phyloP scores from a whole-genome alignment of 2,797 vertebrate species.

The Percopsis omiscomaycus region DNA sequence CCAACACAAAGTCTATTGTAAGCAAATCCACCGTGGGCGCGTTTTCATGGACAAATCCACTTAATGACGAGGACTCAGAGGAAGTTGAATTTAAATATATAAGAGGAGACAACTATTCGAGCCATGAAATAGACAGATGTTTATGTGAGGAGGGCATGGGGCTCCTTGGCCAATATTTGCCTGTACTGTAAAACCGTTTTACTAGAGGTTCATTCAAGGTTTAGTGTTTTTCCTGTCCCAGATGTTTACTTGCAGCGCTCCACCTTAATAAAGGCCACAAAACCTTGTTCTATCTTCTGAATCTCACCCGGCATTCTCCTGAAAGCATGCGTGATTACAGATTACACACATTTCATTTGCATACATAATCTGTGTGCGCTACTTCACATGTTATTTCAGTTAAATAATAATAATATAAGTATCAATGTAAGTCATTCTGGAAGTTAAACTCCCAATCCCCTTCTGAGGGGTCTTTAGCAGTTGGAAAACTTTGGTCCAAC shows the following conservation, averaged over 20 bases:
- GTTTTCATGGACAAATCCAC: conserved; percentile 55
- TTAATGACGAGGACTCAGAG: conserved; percentile 9
- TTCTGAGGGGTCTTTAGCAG: too few relatives aligned
- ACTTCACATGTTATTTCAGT: too few relatives aligned
- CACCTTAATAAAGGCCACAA: conserved; percentile 4
- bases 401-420: too few relatives aligned
- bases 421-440: too few relatives aligned
- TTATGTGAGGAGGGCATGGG: conserved; percentile 33
- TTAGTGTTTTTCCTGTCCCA: background rate
- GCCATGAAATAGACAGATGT: conserved; percentile 8
- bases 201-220: background rate
- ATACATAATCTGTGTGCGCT: too few relatives aligned
- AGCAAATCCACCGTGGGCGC: conserved; percentile 46
- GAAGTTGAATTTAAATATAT: conserved; percentile 2
- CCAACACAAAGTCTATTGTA: conserved; percentile 64
- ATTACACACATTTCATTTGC: background rate
- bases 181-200: conserved; percentile 7
- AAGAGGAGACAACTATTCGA: background rate
- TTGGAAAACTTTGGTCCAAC: background rate
- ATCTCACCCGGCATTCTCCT: conserved; percentile 10
- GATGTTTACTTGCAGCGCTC: conserved; percentile 27
- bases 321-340: conserved; percentile 15
- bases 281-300: conserved; percentile 4
- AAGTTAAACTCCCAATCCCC: too few relatives aligned
- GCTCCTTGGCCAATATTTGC: conserved; percentile 14